Base-by-base conservation (phyloP, 2,888 invertebrate species). In the Mimumesa dahlbomi region DNA sequence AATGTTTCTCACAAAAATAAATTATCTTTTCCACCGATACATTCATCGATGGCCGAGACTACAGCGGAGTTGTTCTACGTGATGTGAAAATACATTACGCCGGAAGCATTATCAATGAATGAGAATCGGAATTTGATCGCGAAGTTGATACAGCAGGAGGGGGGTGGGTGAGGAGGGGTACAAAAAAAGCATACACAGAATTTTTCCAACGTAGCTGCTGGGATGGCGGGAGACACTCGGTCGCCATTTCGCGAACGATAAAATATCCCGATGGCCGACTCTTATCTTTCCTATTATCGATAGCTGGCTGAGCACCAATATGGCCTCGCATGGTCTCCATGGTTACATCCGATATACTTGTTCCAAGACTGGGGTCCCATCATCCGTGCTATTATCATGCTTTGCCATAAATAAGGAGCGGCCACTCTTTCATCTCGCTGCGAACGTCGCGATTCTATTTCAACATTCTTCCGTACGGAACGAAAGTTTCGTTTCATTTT, bases 251-350 rank as follows among this genome's bases (percentile, higher is more conserved):
- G 61, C 38, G 63, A 65, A 54, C 77, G 62, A 82, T 84, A 85
- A 84, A 84, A 73, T 79, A 73, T 73, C 56, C 53, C 42, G 34
- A 42, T 65, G 53, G 58, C 48, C 46, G 69, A 62, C 78, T 81
- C 87, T 89, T 89, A 89, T 89, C 89, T 88, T 87, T 85, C 84
- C 86, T 88, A 89, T 89, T 89, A 89, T 89, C 88, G 89, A 89
- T 88, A 88, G 87, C 85, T 87, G 88, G 88, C 86, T 67, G 65
- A 64, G 80, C 80, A 87, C 87, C 88, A 88, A 87, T 82, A 87
- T 87, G 87, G 85, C 82, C 73, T 73, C 82, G 71, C 65, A 53
- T 64, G 63, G 85, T 83, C 57, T 70, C 82, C 82, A 84, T 85
- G 83, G 74, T 73, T 67, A 85, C 85, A 68, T 68, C 53, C 76